A percentile compares a stretch with the other conserved stretches of the same genome.
phyloP scores from a whole-genome alignment of 1,140 invertebrate species.

The Drosophila persimilis region DNA sequence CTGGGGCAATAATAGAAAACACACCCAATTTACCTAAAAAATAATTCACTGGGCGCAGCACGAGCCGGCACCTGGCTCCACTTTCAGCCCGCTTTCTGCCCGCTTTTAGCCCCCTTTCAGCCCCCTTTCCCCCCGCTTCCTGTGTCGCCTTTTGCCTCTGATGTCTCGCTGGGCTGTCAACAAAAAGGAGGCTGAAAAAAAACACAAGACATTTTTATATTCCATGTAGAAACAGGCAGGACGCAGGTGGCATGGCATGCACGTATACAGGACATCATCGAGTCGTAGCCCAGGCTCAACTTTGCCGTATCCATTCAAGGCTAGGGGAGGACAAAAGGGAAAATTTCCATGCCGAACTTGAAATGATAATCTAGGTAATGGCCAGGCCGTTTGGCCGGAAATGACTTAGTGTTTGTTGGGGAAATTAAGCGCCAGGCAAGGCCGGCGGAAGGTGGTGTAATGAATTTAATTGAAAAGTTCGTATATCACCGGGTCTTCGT shows the following conservation, averaged over 20 bases:
- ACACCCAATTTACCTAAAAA: slow-evolving; percentile 73
- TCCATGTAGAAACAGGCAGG: slow-evolving; percentile 1
- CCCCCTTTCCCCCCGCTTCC: neutral
- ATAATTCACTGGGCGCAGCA: slow-evolving; percentile 69
- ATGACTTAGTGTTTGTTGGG: slow-evolving; percentile 73
- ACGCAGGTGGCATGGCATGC: neutral
- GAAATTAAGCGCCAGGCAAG: slow-evolving; percentile 63
- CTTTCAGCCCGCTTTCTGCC: neutral
- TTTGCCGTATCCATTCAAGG: slow-evolving; percentile 27
- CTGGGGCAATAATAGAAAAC: slow-evolving; percentile 79
- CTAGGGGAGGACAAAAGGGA: neutral
- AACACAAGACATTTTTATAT: slow-evolving; percentile 34
- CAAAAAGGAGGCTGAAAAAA: slow-evolving; percentile 31
- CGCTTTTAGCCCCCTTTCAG: too few relatives aligned
- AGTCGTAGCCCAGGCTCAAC: neutral
- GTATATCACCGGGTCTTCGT: slow-evolving; percentile 23
- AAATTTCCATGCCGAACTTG: slow-evolving; percentile 59
- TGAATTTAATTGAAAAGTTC: slow-evolving; percentile 78
- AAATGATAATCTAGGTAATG: slow-evolving; percentile 77
- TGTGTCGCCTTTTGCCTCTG: slow-evolving; percentile 37
- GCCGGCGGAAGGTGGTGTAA: slow-evolving; percentile 65
- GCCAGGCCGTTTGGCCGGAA: slow-evolving; percentile 68
- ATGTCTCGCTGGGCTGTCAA: slow-evolving; percentile 43
- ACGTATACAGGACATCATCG: slow-evolving; percentile 12
- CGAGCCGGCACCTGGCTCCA: slow-evolving; percentile 27